Conservation (phyloP, 2,797 vertebrate species). For the Danio tinwini region DNA sequence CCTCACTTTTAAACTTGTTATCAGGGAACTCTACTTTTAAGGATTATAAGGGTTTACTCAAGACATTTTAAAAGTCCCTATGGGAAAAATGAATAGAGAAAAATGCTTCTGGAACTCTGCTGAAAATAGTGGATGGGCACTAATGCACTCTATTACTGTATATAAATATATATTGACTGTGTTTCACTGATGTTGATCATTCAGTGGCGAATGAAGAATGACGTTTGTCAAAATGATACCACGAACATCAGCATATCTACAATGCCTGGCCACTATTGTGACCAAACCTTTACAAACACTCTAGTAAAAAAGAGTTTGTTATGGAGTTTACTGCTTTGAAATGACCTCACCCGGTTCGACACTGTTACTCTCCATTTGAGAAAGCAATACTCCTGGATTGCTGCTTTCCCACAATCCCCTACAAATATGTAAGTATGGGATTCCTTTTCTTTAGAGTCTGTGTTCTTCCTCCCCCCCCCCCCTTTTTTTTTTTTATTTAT, state of each 20-base stretch:
- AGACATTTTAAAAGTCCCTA: neutral
- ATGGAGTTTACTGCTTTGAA: conserved; percentile 60
- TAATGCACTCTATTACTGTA: conserved; percentile 52
- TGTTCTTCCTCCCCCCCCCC: conserved; percentile 21
- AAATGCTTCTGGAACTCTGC: neutral
- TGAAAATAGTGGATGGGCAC: neutral
- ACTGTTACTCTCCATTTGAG: conserved; percentile 65
- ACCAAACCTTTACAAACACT: conserved; percentile 39
- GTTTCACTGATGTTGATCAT: conserved; percentile 53
- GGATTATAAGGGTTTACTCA: neutral
- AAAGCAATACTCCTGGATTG: conserved; percentile 69
- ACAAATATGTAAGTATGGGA: conserved; percentile 53
- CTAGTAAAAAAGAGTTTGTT: conserved; percentile 57
- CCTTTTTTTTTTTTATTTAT: neutral
- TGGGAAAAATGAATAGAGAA: conserved; percentile 26
- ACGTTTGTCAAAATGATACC: conserved; percentile 18
- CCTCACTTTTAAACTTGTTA: too few species aligned
- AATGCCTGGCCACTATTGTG: conserved; percentile 60
- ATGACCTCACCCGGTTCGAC: conserved; percentile 67
- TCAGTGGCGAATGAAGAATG: conserved; percentile 42
- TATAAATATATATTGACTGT: conserved; percentile 63
- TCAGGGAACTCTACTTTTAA: too few species aligned
- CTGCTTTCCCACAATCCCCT: conserved; percentile 67
- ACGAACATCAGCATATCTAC: conserved; percentile 45
- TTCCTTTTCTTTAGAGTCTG: neutral